These are phyloP conservation scores for Gymnocheta viridis DNA, from an alignment of 2,888 invertebrate species.

Conservation along the genomic window DNA sequence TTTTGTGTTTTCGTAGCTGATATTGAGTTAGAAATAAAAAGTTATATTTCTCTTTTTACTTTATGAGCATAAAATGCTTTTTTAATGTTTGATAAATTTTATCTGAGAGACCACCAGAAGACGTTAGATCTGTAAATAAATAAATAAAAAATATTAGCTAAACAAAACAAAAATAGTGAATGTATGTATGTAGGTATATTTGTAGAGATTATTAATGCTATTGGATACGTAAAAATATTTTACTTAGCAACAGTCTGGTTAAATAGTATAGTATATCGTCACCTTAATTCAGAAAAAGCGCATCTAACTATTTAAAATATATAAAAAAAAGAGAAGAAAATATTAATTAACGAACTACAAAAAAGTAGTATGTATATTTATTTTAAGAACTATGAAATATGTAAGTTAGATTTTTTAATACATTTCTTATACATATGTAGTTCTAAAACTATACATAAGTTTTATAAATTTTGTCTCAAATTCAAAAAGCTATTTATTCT, in stretches of 20 bases:
- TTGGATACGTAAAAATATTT: background rate
- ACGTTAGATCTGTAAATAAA: slow-evolving; percentile 55
- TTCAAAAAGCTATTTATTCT: no score
- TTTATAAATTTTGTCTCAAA: no score
- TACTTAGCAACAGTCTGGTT: slow-evolving; percentile 31
- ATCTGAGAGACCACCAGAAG: slow-evolving; percentile 36
- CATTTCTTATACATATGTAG: no score
- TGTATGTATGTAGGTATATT: background rate
- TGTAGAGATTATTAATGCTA: background rate
- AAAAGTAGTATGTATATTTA: no score
- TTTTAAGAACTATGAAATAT: no score
- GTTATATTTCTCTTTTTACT: slow-evolving; percentile 1
- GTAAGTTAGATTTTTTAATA: no score
- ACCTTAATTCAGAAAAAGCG: no score
- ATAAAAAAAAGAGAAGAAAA: no score
- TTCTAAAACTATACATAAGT: no score
- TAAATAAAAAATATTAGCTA: slow-evolving; percentile 22
- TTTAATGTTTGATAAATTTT: background rate
- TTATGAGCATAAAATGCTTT: slow-evolving; percentile 4
- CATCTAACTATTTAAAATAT: no score
- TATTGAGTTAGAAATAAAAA: slow-evolving; percentile 12
- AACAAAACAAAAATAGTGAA: slow-evolving; percentile 11
- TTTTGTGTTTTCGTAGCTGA: slow-evolving; percentile 60
- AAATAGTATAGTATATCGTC: background rate
- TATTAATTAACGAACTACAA: no score